Percentiles rank a stretch among this genome's conserved stretches.
Conservation (phyloP, 2,797 vertebrate species). For the Sarcophilus harrisii region DNA sequence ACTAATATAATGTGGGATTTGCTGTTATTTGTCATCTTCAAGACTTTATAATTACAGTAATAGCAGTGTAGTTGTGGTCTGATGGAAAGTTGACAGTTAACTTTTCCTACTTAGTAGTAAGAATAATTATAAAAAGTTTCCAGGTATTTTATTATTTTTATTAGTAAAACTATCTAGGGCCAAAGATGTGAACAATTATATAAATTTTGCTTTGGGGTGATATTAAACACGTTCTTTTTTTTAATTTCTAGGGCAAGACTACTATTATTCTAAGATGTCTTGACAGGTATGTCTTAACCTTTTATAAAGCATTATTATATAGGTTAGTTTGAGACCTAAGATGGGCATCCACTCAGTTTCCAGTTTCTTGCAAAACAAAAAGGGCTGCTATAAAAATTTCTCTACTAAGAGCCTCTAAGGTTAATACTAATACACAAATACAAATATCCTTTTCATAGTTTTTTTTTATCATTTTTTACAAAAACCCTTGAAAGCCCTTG, state of each 20-base stretch:
- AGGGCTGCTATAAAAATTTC: too few relatives aligned
- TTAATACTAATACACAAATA: conserved; percentile 42
- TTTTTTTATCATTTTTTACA: background rate
- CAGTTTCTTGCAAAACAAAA: too few relatives aligned
- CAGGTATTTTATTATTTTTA: conserved; percentile 67
- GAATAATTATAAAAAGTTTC: conserved; percentile 73
- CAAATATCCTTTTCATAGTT: conserved; percentile 48
- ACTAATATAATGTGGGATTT: conserved; percentile 68
- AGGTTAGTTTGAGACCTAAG: conserved; percentile 31
- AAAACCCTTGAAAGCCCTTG: conserved; percentile 40
- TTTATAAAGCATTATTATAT: conserved; percentile 20
- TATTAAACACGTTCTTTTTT: conserved; percentile 72
- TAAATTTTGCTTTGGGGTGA: conserved; percentile 69
- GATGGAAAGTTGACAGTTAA: conserved; percentile 77
- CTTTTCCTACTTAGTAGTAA: conserved; percentile 71
- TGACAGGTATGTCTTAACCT: conserved; percentile 90
- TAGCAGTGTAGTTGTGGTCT: conserved; percentile 70
- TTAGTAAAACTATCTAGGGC: conserved; percentile 75
- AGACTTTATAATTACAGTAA: conserved; percentile 74
- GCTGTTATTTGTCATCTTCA: conserved; percentile 65
- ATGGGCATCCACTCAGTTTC: too few relatives aligned
- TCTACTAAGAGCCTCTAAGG: background rate
- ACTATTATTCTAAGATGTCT: conserved; percentile 95
- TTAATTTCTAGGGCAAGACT: conserved; percentile 93
- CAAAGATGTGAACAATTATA: conserved; percentile 63